A percentile compares a stretch with the other conserved stretches of the same genome.
These are phyloP conservation scores for Napeogenes sylphis DNA, from an alignment of 2,888 invertebrate genomes.

Conservation along the genomic window DNA sequence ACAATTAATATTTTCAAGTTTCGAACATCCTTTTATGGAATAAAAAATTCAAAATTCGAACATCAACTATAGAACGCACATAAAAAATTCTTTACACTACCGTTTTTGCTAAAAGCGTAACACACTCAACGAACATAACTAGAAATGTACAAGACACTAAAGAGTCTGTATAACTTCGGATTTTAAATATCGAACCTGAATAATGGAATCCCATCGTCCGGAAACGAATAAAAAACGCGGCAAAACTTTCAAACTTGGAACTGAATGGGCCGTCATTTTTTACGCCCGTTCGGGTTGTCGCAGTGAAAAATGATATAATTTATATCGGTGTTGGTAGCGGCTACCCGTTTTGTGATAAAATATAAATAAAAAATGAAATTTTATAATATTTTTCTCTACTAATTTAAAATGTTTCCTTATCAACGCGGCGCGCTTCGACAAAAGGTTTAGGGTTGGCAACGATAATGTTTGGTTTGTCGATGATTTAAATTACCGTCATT, in stretches of 20 bases:
- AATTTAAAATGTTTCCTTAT: conserved; percentile 78
- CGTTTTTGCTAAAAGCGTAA: too few relatives aligned
- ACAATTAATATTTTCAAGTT: neutral
- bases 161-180: conserved; percentile 18
- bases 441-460: conserved; percentile 56
- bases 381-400: conserved; percentile 71
- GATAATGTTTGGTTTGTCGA: conserved; percentile 22
- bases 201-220: conserved; percentile 70
- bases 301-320: conserved; percentile 78
- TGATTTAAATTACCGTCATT: neutral
- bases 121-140: too few relatives aligned
- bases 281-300: conserved; percentile 75
- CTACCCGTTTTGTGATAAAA: conserved; percentile 76
- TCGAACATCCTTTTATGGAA: too few relatives aligned
- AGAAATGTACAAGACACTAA: conserved; percentile 17
- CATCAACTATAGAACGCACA: too few relatives aligned
- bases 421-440: conserved; percentile 73
- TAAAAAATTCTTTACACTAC: too few relatives aligned
- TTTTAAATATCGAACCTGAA: conserved; percentile 41
- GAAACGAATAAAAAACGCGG: conserved; percentile 77
- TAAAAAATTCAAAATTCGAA: too few relatives aligned
- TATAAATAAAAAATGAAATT: conserved; percentile 72
- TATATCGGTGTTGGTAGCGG: conserved; percentile 72
- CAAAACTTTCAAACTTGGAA: conserved; percentile 72
- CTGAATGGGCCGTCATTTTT: conserved; percentile 76